phyloP scores from a whole-genome alignment of 2,888 invertebrate species.

The Punctoribates punctum region DNA sequence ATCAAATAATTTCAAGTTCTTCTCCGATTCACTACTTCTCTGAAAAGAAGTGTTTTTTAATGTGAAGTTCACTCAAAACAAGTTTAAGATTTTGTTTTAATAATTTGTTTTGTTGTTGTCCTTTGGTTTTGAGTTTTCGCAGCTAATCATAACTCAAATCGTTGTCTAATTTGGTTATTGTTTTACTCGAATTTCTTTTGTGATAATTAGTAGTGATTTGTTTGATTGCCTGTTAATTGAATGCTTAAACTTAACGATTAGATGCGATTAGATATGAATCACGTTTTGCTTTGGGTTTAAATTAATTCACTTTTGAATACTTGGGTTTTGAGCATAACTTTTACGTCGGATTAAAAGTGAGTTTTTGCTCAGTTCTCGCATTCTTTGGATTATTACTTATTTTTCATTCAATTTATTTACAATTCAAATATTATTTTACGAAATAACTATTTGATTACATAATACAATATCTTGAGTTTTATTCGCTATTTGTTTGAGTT shows the following conservation, averaged over 20 bases:
- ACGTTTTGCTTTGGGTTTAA: no score
- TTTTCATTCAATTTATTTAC: no score
- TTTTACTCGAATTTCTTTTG: neutral
- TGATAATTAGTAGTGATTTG: neutral
- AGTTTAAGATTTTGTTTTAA: neutral
- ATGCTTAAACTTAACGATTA: neutral
- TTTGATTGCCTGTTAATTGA: neutral
- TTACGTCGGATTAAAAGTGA: no score
- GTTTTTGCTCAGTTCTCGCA: no score
- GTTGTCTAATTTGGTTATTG: neutral
- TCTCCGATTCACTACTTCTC: conserved; percentile 6
- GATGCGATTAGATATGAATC: conserved; percentile 16
- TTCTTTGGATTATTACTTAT: no score
- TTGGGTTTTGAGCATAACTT: no score
- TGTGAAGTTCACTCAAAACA: neutral
- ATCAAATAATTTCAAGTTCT: conserved; percentile 12
- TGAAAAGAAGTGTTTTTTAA: neutral
- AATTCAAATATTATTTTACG: no score
- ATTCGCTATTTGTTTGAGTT: no score
- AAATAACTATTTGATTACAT: no score
- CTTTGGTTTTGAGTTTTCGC: neutral
- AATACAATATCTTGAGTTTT: no score
- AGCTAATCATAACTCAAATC: neutral
- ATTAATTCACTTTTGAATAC: neutral
- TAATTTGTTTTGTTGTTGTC: conserved; percentile 11